These are phyloP conservation scores for Acrossocheilus fasciatus DNA, from an alignment of 2,797 vertebrate species.

Conservation along the genomic window DNA sequence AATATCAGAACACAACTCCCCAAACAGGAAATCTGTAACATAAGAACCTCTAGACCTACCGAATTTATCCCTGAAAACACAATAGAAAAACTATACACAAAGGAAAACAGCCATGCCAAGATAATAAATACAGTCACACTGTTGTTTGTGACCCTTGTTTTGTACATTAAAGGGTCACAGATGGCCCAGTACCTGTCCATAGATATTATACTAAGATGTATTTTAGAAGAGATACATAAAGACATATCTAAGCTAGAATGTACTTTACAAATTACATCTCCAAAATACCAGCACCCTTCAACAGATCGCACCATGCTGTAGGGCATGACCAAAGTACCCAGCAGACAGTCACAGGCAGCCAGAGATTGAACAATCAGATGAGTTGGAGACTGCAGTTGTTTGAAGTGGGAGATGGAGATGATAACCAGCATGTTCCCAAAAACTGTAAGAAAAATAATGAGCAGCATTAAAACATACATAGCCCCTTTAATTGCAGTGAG, in stretches of 20 bases:
- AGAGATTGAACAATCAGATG: conserved; percentile 55
- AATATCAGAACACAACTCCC: conserved; percentile 56
- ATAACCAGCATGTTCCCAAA: conserved; percentile 59
- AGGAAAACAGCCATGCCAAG: conserved; percentile 54
- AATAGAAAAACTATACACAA: conserved; percentile 56
- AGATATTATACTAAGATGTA: conserved; percentile 53
- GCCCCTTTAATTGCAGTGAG: background rate
- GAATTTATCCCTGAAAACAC: conserved; percentile 56
- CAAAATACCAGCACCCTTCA: conserved; percentile 52
- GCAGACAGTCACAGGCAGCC: conserved; percentile 48
- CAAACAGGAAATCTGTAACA: conserved; percentile 43
- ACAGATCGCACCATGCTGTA: conserved; percentile 51
- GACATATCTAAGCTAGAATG: conserved; percentile 52
- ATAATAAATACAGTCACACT: conserved; percentile 36
- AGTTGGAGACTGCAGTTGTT: conserved; percentile 56
- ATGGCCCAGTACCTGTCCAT: conserved; percentile 60
- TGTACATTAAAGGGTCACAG: conserved; percentile 59
- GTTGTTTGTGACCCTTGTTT: conserved; percentile 44
- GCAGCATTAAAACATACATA: conserved; percentile 48
- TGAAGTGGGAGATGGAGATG: conserved; percentile 56
- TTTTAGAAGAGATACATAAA: conserved; percentile 22
- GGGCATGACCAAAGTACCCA: conserved; percentile 56
- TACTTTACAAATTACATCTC: conserved; percentile 29
- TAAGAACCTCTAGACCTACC: conserved; percentile 41
- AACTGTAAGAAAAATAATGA: conserved; percentile 48